Evolutionary conservation across 1,140 invertebrate genomes (phyloP).

Genomic region (Hylaeus volcanicus): DNA sequence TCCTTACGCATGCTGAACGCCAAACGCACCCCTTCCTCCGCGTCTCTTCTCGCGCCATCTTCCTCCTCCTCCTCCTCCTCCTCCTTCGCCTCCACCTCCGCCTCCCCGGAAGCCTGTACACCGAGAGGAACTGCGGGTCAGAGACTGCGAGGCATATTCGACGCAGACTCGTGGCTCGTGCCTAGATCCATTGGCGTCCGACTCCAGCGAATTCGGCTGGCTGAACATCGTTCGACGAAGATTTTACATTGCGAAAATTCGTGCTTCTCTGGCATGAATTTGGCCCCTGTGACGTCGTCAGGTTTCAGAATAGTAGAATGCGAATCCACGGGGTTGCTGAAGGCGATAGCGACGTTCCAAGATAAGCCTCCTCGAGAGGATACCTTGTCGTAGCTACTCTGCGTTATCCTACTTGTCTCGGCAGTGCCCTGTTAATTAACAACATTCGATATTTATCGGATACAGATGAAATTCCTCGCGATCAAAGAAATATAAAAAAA

Average conservation of each 20-base stretch:
- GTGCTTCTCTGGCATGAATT: background rate
- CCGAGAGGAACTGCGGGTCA: constrained; percentile 78
- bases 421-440: too few species aligned
- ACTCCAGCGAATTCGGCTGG: constrained; percentile 29
- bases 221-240: background rate
- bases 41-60: constrained; percentile 29
- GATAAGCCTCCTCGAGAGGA: too few species aligned
- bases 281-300: too few species aligned
- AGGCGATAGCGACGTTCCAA: too few species aligned
- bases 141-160: constrained; percentile 76
- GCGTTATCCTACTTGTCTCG: too few species aligned
- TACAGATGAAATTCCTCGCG: too few species aligned
- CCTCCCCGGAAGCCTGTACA: constrained; percentile 68
- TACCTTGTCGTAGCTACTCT: too few species aligned
- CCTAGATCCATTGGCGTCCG: constrained; percentile 76
- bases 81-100: constrained; percentile 22
- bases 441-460: too few species aligned
- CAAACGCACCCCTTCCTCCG: constrained; percentile 32
- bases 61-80: constrained; percentile 31
- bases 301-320: too few species aligned
- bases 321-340: too few species aligned
- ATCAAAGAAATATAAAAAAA: too few species aligned
- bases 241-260: too few species aligned
- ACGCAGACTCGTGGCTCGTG: constrained; percentile 77
- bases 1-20: constrained; percentile 76